A percentile compares a stretch with the other conserved stretches of the same genome.
These are phyloP conservation scores for Colaptes auratus DNA, from an alignment of 2,113 vertebrate species.

Conservation along the genomic window DNA sequence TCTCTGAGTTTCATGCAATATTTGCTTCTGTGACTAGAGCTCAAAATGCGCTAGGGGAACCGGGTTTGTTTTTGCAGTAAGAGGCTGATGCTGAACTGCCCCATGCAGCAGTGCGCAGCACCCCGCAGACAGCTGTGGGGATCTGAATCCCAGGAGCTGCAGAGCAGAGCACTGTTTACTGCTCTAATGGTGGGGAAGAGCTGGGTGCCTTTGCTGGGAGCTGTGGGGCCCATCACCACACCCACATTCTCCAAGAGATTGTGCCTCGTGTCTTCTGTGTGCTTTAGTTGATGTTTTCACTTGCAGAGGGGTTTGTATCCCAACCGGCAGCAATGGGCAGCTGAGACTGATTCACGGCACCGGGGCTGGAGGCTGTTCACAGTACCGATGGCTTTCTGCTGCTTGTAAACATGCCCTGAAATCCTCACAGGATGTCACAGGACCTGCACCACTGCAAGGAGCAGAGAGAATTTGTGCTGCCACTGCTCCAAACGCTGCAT, in stretches of 20 bases:
- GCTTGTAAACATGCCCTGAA: slow-evolving; percentile 50
- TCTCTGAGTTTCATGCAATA: slow-evolving; percentile 43
- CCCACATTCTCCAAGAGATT: slow-evolving; percentile 10
- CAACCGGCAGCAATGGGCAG: slow-evolving; percentile 32
- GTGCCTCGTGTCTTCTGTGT: background rate
- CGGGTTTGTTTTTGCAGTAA: slow-evolving; percentile 53
- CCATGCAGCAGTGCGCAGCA: background rate
- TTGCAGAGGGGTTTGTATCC: slow-evolving; percentile 42
- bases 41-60: slow-evolving; percentile 36
- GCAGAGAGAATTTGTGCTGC: slow-evolving; percentile 7
- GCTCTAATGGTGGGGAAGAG: slow-evolving; percentile 2
- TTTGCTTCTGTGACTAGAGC: slow-evolving; percentile 20
- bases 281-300: slow-evolving; percentile 16
- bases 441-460: slow-evolving; percentile 36
- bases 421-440: slow-evolving; percentile 12
- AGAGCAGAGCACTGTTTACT: background rate
- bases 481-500: background rate
- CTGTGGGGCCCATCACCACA: background rate
- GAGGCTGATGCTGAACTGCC: slow-evolving; percentile 27
- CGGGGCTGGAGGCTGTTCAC: slow-evolving; percentile 19
- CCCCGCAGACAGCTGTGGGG: background rate
- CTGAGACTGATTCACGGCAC: slow-evolving; percentile 21
- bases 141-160: background rate
- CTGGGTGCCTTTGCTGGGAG: background rate
- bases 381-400: slow-evolving; percentile 24